Evolutionary conservation across 2,797 vertebrate genomes (phyloP), one percentile per base, ranked within the genome.

Genomic region (Oreonectes daqikongensis): DNA sequence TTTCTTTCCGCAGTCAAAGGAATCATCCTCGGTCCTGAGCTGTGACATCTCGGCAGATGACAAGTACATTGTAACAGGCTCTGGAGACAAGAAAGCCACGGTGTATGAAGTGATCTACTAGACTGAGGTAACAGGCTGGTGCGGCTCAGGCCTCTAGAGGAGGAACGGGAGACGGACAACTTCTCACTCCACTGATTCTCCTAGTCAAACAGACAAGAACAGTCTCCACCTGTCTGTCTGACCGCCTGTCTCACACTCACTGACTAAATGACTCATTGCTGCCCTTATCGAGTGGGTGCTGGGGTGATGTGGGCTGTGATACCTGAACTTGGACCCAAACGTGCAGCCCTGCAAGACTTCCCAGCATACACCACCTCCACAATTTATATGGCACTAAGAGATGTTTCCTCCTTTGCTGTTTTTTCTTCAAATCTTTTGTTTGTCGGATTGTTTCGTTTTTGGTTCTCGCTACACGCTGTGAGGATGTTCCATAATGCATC

Each of bases 71-170:
- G 93, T 95, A 84, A 95, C 94, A 8, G 94, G 94, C 84, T 95
- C 94, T 52, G 94, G 94, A 53, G 94, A 95, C 88, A 95, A 95
- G 90, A 95, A 95, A 87, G 94, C 94, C 83, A 95, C 94, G 3
- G 93, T 95, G 63, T 95, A 95, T 77, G 94, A 95, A 87, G 94
- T 94, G 78, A 94, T 95, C 89, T 95, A 95, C 87, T 95, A 92
- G 81, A 53, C 35, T 71, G 74, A 72, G 59, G 65, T 69, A 75
- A 70, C 59, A 50, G 87, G 83, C 72, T 69, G 84, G 83, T 82
- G 68, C 52, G 60, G 57, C 60, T 82, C 78, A 78, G 69, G 74
- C 68, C 69, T 72, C 64, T 64, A 52, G 74, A 79, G 65, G 35
- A 70, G 69, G 28, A 66, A 55, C 79, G 77, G 85, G 18, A 65